Conservation (phyloP, 2,888 invertebrate species). For the Rotaria socialis region DNA sequence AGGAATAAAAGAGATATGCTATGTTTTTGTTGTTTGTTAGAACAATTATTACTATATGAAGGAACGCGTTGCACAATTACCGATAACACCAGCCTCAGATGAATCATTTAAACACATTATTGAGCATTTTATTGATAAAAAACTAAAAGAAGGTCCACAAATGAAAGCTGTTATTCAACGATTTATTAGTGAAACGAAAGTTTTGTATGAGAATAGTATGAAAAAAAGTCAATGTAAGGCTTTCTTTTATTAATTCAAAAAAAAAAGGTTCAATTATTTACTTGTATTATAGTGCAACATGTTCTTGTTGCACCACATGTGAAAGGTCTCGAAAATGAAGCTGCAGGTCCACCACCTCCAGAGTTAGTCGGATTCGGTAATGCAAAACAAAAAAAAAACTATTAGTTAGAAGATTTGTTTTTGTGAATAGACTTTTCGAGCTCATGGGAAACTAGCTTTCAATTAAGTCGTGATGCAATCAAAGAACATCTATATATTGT, state of each 20-base stretch:
- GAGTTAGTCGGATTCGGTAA: constrained; percentile 50
- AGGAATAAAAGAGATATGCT: background rate
- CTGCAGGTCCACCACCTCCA: constrained; percentile 54
- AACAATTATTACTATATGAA: constrained; percentile 59
- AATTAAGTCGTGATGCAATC: constrained; percentile 52
- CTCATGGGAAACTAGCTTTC: constrained; percentile 57
- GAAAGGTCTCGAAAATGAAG: constrained; percentile 56
- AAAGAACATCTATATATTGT: constrained; percentile 54
- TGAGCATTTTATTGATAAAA: constrained; percentile 53
- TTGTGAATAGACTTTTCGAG: constrained; percentile 55
- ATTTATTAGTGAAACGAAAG: constrained; percentile 47
- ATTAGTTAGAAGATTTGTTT: background rate
- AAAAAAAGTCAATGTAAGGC: constrained; percentile 54
- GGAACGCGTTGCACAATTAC: constrained; percentile 57
- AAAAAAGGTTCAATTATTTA: background rate
- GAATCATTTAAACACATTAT: constrained; percentile 57
- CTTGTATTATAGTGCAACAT: constrained; percentile 54
- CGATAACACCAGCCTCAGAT: constrained; percentile 57
- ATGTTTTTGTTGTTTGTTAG: constrained; percentile 49
- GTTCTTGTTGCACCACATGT: constrained; percentile 56
- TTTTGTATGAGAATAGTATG: constrained; percentile 50
- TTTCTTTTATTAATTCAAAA: background rate
- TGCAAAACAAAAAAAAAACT: background rate
- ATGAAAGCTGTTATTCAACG: constrained; percentile 52
- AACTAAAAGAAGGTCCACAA: constrained; percentile 51